Evolutionary conservation across 2,888 invertebrate genomes (phyloP).

Genomic region (Psylliodes chrysocephalus): DNA sequence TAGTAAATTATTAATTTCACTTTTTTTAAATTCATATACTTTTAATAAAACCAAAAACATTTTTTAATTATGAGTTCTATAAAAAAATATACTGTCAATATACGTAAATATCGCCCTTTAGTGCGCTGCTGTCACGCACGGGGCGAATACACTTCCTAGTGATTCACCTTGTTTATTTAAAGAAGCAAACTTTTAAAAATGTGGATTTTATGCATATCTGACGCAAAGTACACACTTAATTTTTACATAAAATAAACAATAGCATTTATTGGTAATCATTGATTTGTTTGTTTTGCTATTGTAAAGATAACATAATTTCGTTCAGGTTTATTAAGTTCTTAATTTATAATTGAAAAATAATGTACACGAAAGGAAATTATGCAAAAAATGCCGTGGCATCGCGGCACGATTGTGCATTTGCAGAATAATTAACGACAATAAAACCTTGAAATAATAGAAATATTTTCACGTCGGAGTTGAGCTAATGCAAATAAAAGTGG

Average conservation of each 20-base stretch:
- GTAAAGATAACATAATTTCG: not conserved
- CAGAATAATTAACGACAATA: conserved; percentile 3
- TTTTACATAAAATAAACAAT: not conserved
- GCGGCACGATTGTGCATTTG: not conserved
- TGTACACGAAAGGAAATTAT: conserved; percentile 9
- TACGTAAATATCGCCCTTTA: too few species aligned
- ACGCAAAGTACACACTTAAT: not conserved
- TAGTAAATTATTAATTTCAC: too few species aligned
- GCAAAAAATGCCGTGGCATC: not conserved
- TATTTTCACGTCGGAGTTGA: conserved; percentile 5
- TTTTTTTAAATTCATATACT: too few species aligned
- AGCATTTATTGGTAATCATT: not conserved
- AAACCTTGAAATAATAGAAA: not conserved
- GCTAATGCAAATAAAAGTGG: conserved; percentile 3
- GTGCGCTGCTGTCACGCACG: too few species aligned
- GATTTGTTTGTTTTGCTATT: not conserved
- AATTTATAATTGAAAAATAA: conserved; percentile 1
- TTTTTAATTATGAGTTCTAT: too few species aligned
- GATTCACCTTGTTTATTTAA: too few species aligned
- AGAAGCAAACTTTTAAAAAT: too few species aligned
- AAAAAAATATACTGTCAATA: too few species aligned
- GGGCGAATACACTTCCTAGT: too few species aligned
- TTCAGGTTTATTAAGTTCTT: not conserved
- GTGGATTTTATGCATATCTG: too few species aligned
- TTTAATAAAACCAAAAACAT: too few species aligned